Percentiles rank a stretch among this genome's conserved stretches.
Conservation (phyloP, 2,113 vertebrate genomes). For the Gobius niger region DNA sequence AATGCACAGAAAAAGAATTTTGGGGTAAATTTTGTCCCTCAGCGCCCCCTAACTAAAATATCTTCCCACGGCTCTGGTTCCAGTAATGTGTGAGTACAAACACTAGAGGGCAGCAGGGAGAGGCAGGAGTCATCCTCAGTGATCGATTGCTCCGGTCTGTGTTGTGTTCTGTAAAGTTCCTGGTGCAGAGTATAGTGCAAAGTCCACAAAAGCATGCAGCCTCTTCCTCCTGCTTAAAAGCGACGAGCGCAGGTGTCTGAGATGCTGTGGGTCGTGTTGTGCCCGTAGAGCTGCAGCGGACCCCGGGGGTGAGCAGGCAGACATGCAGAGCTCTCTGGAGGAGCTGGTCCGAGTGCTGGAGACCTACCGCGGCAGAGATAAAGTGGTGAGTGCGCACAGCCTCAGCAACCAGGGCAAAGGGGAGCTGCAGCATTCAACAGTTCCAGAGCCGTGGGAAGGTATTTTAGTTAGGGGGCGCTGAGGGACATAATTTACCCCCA, state of each 20-base stretch:
- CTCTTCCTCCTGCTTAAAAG: background rate
- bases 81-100: background rate
- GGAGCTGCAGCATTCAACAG: too few relatives aligned
- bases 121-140: background rate
- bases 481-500: too few relatives aligned
- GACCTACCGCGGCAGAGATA: constrained; percentile 88
- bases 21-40: too few relatives aligned
- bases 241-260: background rate
- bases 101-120: background rate
- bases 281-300: background rate
- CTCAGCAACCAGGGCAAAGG: too few relatives aligned
- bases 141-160: background rate
- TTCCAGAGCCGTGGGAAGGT: too few relatives aligned
- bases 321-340: constrained; percentile 77
- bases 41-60: too few relatives aligned
- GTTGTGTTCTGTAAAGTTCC: background rate
- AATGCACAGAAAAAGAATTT: too few relatives aligned
- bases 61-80: too few relatives aligned
- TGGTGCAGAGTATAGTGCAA: background rate
- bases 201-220: background rate
- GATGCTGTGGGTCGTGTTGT: background rate
- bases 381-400: constrained; percentile 80
- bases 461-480: too few relatives aligned
- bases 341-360: constrained; percentile 79
- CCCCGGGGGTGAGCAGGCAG: background rate